phyloP scores from a whole-genome alignment of 1,140 invertebrate species.

The Zaprionus ornatus region DNA sequence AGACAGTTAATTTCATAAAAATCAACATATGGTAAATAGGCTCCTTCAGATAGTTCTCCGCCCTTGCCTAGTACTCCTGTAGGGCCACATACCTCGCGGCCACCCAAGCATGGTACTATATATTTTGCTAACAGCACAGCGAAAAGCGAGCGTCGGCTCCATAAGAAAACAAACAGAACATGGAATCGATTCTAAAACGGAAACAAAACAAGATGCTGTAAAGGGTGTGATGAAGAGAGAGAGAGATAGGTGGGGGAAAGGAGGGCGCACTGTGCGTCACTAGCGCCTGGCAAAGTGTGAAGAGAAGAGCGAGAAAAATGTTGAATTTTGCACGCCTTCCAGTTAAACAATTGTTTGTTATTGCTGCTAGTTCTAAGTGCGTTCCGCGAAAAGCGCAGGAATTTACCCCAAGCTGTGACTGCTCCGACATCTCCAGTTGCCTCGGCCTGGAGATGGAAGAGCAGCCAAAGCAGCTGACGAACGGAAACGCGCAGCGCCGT shows the following conservation, averaged over 20 bases:
- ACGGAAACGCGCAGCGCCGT: slow-evolving; percentile 72
- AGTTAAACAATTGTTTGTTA: slow-evolving; percentile 77
- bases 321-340: slow-evolving; percentile 70
- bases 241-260: background rate
- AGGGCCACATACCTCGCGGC: slow-evolving; percentile 51
- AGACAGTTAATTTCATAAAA: too few species aligned
- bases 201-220: slow-evolving; percentile 3
- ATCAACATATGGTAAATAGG: too few species aligned
- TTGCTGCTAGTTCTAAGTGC: slow-evolving; percentile 60
- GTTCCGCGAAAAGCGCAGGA: slow-evolving; percentile 68
- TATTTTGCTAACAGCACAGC: slow-evolving; percentile 32
- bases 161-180: slow-evolving; percentile 69
- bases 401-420: slow-evolving; percentile 75
- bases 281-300: slow-evolving; percentile 69
- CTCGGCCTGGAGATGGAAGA: background rate
- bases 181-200: slow-evolving; percentile 59
- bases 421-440: slow-evolving; percentile 29
- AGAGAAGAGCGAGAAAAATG: slow-evolving; percentile 25
- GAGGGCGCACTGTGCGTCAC: slow-evolving; percentile 12
- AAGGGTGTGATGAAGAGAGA: background rate
- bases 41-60: too few species aligned
- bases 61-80: background rate
- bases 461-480: slow-evolving; percentile 64
- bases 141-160: slow-evolving; percentile 28
- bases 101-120: slow-evolving; percentile 69